phyloP scores from a whole-genome alignment of 1,140 invertebrate genomes.

The Drosophila sp. region DNA sequence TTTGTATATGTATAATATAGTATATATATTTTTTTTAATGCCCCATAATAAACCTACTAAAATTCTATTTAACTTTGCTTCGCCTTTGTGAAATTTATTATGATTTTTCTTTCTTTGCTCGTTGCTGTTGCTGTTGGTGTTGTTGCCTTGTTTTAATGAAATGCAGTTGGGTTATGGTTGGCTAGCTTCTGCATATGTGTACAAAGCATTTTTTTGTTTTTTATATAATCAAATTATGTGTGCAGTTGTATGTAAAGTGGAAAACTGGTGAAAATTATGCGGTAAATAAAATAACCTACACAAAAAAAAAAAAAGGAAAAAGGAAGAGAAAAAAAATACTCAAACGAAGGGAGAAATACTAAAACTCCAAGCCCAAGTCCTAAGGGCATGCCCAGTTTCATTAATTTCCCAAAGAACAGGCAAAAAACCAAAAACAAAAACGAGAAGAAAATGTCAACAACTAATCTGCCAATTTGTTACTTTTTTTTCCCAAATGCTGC shows the following conservation, averaged over 20 bases:
- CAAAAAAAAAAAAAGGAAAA: neutral
- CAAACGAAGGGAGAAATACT: slow-evolving; percentile 10
- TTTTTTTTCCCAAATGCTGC: slow-evolving; percentile 34
- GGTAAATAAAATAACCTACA: slow-evolving; percentile 54
- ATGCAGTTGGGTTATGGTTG: slow-evolving; percentile 61
- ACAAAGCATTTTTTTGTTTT: slow-evolving; percentile 68
- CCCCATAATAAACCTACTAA: slow-evolving; percentile 54
- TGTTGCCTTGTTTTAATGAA: slow-evolving; percentile 52
- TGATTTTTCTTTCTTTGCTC: slow-evolving; percentile 36
- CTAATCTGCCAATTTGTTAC: slow-evolving; percentile 80
- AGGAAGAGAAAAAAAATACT: neutral
- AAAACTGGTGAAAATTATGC: slow-evolving; percentile 71
- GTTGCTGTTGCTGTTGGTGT: neutral
- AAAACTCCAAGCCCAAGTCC: slow-evolving; percentile 37
- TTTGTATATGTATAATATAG: neutral
- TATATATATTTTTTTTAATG: neutral
- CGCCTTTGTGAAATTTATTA: slow-evolving; percentile 44
- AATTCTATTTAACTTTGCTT: slow-evolving; percentile 56
- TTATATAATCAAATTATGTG: slow-evolving; percentile 79
- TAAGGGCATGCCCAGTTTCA: slow-evolving; percentile 66
- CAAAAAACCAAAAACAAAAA: slow-evolving; percentile 4
- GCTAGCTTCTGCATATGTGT: slow-evolving; percentile 50
- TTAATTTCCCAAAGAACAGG: slow-evolving; percentile 63
- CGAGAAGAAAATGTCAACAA: slow-evolving; percentile 68
- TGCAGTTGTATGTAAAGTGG: slow-evolving; percentile 71